Conservation (phyloP, 2,888 invertebrate genomes). For the Pinctada fucata region DNA sequence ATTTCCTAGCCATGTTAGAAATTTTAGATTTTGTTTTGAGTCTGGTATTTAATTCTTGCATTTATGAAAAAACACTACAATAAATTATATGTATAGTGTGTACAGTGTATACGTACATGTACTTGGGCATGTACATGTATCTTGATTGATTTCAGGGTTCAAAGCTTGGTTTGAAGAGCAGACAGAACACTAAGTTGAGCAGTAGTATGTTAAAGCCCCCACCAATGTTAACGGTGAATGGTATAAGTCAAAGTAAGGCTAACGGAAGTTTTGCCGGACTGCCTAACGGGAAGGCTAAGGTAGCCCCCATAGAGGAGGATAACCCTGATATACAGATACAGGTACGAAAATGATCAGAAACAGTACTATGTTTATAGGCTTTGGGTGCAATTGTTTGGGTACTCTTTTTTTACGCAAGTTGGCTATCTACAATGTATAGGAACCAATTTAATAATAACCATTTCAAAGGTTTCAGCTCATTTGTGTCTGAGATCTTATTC, state of each 20-base stretch:
- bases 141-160: slow-evolving; percentile 3
- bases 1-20: too few species aligned
- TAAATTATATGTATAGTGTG: too few species aligned
- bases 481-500: too few species aligned
- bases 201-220: slow-evolving; percentile 22
- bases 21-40: too few species aligned
- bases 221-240: neutral
- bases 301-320: slow-evolving; percentile 25
- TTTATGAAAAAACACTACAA: too few species aligned
- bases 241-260: slow-evolving; percentile 15
- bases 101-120: too few species aligned
- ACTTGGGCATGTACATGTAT: too few species aligned
- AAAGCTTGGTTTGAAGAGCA: slow-evolving; percentile 12
- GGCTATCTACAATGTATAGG: neutral
- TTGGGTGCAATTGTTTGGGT: too few species aligned
- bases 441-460: neutral
- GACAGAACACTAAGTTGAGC: slow-evolving; percentile 18
- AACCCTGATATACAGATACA: slow-evolving; percentile 34
- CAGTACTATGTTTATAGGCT: too few species aligned
- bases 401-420: too few species aligned
- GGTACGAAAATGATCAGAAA: slow-evolving; percentile 8
- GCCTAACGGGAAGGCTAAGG: slow-evolving; percentile 23
- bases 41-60: too few species aligned
- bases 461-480: neutral
- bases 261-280: slow-evolving; percentile 19